Conservation (phyloP, 1,140 invertebrate species). For the Plectrocnemia conspersa region DNA sequence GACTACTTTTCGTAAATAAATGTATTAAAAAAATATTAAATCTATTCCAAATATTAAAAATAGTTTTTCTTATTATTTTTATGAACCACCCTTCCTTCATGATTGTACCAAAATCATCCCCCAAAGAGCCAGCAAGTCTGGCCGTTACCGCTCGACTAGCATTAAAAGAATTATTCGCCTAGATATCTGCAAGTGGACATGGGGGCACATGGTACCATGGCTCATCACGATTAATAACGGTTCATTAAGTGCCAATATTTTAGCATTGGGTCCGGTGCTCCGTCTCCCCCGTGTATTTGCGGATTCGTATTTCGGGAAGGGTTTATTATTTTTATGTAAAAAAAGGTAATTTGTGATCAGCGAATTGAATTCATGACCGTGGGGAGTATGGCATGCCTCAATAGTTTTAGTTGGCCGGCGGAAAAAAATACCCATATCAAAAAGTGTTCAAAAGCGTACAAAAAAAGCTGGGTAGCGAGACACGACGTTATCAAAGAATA, state of each 20-base stretch:
- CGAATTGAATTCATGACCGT: constrained; percentile 26
- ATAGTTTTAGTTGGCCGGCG: constrained; percentile 20
- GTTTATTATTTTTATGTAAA: constrained; percentile 27
- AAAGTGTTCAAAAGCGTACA: constrained; percentile 6
- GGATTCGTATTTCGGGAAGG: constrained; percentile 34
- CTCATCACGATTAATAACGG: constrained; percentile 29
- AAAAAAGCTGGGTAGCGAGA: too few relatives aligned
- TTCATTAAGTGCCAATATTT: constrained; percentile 36
- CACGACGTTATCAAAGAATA: too few relatives aligned
- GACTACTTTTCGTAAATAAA: too few relatives aligned
- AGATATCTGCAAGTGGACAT: constrained; percentile 22
- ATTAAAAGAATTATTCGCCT: constrained; percentile 34
- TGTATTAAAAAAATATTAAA: too few relatives aligned
- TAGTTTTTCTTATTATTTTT: too few relatives aligned
- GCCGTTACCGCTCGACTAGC: constrained; percentile 28
- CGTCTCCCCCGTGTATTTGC: constrained; percentile 23
- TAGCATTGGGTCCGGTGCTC: constrained; percentile 22
- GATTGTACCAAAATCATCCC: too few relatives aligned
- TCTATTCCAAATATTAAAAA: too few relatives aligned
- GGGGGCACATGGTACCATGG: constrained; percentile 10
- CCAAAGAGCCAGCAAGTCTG: background rate
- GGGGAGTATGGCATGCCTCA: constrained; percentile 18
- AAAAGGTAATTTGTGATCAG: constrained; percentile 26
- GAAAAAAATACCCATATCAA: constrained; percentile 5
- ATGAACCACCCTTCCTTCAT: too few relatives aligned